Conservation (phyloP, 2,797 vertebrate genomes). For the Leuciscus waleckii region DNA sequence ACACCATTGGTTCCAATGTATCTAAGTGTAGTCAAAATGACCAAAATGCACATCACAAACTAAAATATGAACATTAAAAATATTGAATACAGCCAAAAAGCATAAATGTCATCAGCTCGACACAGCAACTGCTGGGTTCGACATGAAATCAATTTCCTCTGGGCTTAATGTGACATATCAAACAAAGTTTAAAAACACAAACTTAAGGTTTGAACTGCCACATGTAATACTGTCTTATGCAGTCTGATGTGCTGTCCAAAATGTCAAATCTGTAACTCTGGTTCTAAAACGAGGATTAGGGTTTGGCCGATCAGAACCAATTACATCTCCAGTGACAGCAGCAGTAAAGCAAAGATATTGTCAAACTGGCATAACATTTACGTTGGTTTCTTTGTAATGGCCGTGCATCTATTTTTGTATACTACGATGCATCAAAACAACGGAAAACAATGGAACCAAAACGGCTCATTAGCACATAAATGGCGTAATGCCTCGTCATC, state of each 20-base stretch:
- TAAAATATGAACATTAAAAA: neutral
- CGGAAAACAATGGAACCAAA: neutral
- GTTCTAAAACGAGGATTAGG: neutral
- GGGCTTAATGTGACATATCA: slow-evolving; percentile 13
- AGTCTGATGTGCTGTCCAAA: slow-evolving; percentile 10
- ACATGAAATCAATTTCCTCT: slow-evolving; percentile 8
- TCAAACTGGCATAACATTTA: neutral
- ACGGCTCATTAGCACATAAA: neutral
- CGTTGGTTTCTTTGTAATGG: neutral
- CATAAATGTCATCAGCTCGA: neutral
- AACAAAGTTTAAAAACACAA: slow-evolving; percentile 1
- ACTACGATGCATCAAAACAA: neutral
- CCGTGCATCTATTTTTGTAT: neutral
- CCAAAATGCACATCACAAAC: neutral
- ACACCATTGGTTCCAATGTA: neutral
- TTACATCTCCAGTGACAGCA: slow-evolving; percentile 21
- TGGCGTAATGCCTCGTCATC: neutral
- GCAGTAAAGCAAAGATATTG: neutral
- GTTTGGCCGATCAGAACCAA: slow-evolving; percentile 25
- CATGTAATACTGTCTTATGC: neutral
- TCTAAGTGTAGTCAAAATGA: neutral
- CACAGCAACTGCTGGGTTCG: neutral
- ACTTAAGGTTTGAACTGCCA: neutral
- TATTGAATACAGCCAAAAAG: neutral
- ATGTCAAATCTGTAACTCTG: slow-evolving; percentile 28